A percentile compares a stretch with the other conserved stretches of the same genome.
These are phyloP conservation scores for Anorthoa munda DNA, from an alignment of 2,888 invertebrate genomes.

Conservation along the genomic window DNA sequence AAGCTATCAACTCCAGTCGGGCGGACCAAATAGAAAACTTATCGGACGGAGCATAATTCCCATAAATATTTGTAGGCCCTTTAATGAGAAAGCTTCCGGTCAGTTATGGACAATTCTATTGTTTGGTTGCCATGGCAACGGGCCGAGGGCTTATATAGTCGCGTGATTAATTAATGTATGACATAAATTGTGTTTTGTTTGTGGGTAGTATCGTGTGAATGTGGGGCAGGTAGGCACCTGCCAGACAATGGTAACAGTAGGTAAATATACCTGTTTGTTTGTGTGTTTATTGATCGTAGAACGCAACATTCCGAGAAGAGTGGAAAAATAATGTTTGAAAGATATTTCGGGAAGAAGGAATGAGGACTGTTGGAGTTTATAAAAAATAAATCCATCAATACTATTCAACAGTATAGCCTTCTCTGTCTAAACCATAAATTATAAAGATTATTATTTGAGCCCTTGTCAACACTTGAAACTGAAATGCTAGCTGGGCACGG, in stretches of 20 bases:
- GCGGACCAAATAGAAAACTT: conserved; percentile 62
- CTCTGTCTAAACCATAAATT: too few species aligned
- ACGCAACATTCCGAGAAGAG: too few species aligned
- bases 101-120: conserved; percentile 56
- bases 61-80: conserved; percentile 64
- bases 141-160: conserved; percentile 18
- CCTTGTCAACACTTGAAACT: too few species aligned
- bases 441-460: too few species aligned
- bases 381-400: too few species aligned
- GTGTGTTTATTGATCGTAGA: background rate
- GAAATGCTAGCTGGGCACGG: too few species aligned
- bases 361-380: too few species aligned
- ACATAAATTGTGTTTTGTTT: conserved; percentile 61
- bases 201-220: conserved; percentile 26
- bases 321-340: too few species aligned
- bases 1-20: conserved; percentile 45
- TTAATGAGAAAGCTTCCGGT: conserved; percentile 60
- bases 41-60: conserved; percentile 51
- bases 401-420: too few species aligned
- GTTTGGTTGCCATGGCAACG: conserved; percentile 49
- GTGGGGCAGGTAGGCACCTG: conserved; percentile 19
- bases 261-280: conserved; percentile 10
- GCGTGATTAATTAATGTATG: conserved; percentile 57
- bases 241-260: conserved; percentile 5
- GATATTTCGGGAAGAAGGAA: background rate